phyloP scores from a whole-genome alignment of 1,140 invertebrate species.

The Pseudomyrmex cubaensis region DNA sequence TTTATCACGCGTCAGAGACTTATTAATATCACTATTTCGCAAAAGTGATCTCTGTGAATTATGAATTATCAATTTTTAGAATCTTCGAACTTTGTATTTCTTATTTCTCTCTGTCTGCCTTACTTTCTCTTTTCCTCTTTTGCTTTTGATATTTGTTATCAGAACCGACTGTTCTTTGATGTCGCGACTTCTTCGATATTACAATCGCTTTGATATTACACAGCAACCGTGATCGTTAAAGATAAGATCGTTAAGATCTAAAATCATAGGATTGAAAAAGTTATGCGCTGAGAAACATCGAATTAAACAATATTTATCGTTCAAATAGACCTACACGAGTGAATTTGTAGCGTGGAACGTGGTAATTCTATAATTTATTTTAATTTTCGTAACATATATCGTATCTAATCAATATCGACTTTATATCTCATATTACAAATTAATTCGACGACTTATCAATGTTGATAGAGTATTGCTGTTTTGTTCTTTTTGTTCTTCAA shows the following conservation, averaged over 20 bases:
- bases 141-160: constrained; percentile 23
- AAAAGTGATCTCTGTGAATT: too few species aligned
- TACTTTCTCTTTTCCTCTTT: neutral
- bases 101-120: neutral
- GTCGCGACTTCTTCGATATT: constrained; percentile 10
- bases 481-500: neutral
- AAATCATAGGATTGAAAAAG: constrained; percentile 6
- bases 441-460: neutral
- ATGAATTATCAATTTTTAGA: too few species aligned
- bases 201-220: constrained; percentile 4
- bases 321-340: neutral
- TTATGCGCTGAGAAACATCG: neutral
- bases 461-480: constrained; percentile 3
- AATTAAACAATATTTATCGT: neutral
- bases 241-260: neutral
- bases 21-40: too few species aligned
- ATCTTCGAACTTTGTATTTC: too few species aligned
- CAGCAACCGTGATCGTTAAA: constrained; percentile 24
- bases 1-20: too few species aligned
- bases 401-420: constrained; percentile 5
- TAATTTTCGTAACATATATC: neutral
- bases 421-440: neutral
- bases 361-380: neutral
- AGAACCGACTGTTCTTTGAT: constrained; percentile 24
- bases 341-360: neutral